Conservation (phyloP, 2,888 invertebrate species). For the Orthosia gothica region DNA sequence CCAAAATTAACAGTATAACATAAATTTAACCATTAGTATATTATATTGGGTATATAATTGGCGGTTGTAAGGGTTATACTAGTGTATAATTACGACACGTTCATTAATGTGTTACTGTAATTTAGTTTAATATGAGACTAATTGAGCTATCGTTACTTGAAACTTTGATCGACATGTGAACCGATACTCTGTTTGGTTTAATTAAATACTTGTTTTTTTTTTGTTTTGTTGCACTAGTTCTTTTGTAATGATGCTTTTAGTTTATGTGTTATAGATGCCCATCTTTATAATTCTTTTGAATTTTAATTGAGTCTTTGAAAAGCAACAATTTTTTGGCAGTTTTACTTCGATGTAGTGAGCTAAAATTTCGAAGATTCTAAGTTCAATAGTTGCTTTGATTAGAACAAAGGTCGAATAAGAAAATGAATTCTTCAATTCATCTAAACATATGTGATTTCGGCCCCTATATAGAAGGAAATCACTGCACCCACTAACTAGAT, state of each 20-base stretch:
- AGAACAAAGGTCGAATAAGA: too few species aligned
- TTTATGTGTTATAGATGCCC: constrained; percentile 1
- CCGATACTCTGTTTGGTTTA: constrained; percentile 68
- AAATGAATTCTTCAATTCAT: too few species aligned
- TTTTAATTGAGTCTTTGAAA: background rate
- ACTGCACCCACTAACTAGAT: too few species aligned
- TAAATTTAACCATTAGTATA: constrained; percentile 36
- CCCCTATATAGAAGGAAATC: too few species aligned
- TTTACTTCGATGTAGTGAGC: too few species aligned
- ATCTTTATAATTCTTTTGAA: background rate
- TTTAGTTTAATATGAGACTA: constrained; percentile 74
- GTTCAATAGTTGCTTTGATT: too few species aligned
- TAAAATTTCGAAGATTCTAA: too few species aligned
- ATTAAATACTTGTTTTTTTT: constrained; percentile 71
- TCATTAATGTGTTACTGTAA: constrained; percentile 77
- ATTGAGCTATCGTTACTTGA: constrained; percentile 73
- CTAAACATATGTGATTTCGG: too few species aligned
- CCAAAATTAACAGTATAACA: constrained; percentile 44
- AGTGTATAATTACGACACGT: constrained; percentile 73
- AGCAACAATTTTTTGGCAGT: too few species aligned
- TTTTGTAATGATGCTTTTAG: constrained; percentile 9
- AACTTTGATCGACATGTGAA: constrained; percentile 75
- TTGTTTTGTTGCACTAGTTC: constrained; percentile 12
- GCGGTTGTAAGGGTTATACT: constrained; percentile 70
- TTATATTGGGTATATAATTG: constrained; percentile 61